Base-by-base conservation (phyloP, 2,888 invertebrate genomes). In the Malthinus flaveolus region DNA sequence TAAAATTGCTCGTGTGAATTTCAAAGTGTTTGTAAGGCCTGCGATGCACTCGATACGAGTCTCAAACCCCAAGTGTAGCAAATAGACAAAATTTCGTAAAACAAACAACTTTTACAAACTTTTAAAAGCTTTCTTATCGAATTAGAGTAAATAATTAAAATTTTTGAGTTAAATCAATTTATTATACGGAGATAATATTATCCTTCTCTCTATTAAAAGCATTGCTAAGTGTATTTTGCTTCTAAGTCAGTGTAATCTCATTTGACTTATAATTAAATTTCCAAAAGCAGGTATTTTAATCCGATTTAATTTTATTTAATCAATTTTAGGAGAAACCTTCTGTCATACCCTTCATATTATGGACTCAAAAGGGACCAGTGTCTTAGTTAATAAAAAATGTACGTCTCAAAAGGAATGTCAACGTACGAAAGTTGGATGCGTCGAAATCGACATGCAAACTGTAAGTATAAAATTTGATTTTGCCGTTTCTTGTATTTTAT, bases 301-400 rank as follows among this genome's bases (percentile, higher is more conserved):
- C 59, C 34, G 48, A 65, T 61, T 65, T 52, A 34, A 66, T 66
- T 55, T 44, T 55, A 34, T 42, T 23, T 47, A 15, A 42, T 66
- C 60, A 63, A 53, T 68, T 72, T 55, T 73, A 79, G 84, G 83
- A 62, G 81, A 83, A 71, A 84, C 84, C 65, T 85, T 85, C 73
- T 85, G 85, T 71, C 84, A 85, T 73, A 85, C 85, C 36, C 76
- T 85, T 67, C 85, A 85, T 76, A 83, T 85, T 70, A 82, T 85
- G 82, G 85, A 85, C 75, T 84, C 84, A 57, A 82, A 79, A 56
- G 85, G 85, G n/a, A 81, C 83, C 60, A 85, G 84, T 71, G 83
- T 85, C 53, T 76, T 84, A 72, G 86, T 86, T 63, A 84, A 85
- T 77, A 86, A 86, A 74, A 84, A 84, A 73, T 86, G 86, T 71